A percentile compares a stretch with the other conserved stretches of the same genome.
Conservation (phyloP, 2,113 vertebrate species). For the Cygnus buccinator region DNA sequence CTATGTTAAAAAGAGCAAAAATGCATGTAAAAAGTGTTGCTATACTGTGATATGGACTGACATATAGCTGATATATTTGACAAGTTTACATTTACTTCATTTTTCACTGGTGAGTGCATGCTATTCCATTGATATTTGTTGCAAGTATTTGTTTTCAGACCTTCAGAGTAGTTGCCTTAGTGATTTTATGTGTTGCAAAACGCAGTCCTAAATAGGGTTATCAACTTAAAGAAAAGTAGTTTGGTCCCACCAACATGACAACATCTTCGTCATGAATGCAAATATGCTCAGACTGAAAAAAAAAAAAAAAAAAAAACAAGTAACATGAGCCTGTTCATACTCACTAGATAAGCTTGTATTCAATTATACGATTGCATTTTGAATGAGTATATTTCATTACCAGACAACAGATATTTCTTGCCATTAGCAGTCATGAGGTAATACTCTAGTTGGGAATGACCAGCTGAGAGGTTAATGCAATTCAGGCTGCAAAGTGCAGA, state of each 20-base stretch:
- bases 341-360: not conserved
- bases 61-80: not conserved
- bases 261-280: not conserved
- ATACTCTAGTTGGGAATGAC: not conserved
- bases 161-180: not conserved
- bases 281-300: not conserved
- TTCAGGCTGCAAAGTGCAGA: not conserved
- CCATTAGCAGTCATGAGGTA: conserved; percentile 3
- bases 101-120: not conserved
- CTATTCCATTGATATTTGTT: not conserved
- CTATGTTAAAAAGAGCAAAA: not conserved
- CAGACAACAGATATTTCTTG: conserved; percentile 8
- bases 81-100: not conserved
- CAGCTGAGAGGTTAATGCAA: conserved; percentile 16
- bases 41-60: not conserved
- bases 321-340: not conserved
- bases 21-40: not conserved
- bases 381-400: not conserved
- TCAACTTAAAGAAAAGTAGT: not conserved
- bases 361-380: not conserved
- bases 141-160: conserved; percentile 10
- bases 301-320: not conserved
- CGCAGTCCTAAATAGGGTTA: not conserved
- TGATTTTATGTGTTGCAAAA: not conserved
- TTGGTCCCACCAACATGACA: not conserved